Evolutionary conservation across 2,797 vertebrate species (phyloP).

Genomic region (Oryzias sinensis): DNA sequence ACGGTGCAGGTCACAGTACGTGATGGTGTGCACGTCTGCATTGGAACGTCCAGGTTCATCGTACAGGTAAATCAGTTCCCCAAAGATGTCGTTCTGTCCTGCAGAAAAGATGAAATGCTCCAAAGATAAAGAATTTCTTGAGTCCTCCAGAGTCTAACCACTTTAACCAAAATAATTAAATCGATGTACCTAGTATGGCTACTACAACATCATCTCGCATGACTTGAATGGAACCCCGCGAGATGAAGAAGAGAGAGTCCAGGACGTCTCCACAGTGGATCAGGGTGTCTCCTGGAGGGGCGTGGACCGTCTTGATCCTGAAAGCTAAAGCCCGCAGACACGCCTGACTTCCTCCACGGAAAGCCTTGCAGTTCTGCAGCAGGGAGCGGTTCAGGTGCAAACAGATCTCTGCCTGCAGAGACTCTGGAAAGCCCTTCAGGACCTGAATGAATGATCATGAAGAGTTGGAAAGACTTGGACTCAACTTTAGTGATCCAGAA

Average conservation of each 20-base stretch:
- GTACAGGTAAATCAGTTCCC: slow-evolving; percentile 88
- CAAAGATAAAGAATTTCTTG: not conserved
- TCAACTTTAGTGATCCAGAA: not conserved
- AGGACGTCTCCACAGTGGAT: slow-evolving; percentile 92
- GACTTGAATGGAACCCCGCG: slow-evolving; percentile 92
- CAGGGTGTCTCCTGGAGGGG: slow-evolving; percentile 89
- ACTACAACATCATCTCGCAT: slow-evolving; percentile 88
- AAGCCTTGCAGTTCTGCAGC: slow-evolving; percentile 92
- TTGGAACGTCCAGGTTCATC: slow-evolving; percentile 90
- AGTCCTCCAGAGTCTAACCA: not conserved
- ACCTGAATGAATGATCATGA: slow-evolving; percentile 74
- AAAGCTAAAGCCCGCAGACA: slow-evolving; percentile 88
- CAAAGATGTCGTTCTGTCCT: slow-evolving; percentile 96
- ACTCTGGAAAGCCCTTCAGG: slow-evolving; percentile 94
- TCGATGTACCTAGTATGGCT: slow-evolving; percentile 85
- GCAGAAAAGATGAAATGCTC: slow-evolving; percentile 13
- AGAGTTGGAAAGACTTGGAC: not conserved
- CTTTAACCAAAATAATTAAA: not conserved
- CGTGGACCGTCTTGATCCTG: slow-evolving; percentile 92
- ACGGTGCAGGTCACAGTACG: slow-evolving; percentile 94
- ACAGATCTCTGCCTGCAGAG: slow-evolving; percentile 95
- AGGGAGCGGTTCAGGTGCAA: slow-evolving; percentile 92
- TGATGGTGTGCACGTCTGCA: slow-evolving; percentile 86
- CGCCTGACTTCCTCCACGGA: slow-evolving; percentile 89
- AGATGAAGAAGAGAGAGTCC: slow-evolving; percentile 93